A percentile compares a stretch with the other conserved stretches of the same genome.
These are phyloP conservation scores for Anneissia japonica DNA, from an alignment of 35 echinoderm and acorn worm species.

Conservation along the genomic window DNA sequence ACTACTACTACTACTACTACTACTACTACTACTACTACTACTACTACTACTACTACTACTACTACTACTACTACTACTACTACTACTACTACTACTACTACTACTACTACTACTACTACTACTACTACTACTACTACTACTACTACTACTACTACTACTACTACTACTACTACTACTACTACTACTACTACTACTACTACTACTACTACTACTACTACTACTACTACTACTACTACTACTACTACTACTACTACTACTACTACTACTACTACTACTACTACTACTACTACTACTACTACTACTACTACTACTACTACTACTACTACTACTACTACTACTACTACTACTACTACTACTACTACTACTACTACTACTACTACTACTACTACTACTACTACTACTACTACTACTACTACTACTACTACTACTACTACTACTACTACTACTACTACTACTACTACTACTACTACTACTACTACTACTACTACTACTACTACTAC, in stretches of 20 bases:
- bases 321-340: conserved; percentile 1
- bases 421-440: background rate
- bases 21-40: no score
- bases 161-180: conserved; percentile 19
- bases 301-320: conserved; percentile 26
- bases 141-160: conserved; percentile 16
- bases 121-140: no score
- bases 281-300: conserved; percentile 21
- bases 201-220: conserved; percentile 24
- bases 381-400: background rate
- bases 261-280: conserved; percentile 21
- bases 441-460: background rate
- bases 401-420: background rate
- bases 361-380: conserved; percentile 14
- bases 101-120: no score
- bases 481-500: background rate
- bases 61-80: no score
- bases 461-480: background rate
- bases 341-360: conserved; percentile 3
- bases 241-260: conserved; percentile 21
- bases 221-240: conserved; percentile 23
- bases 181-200: conserved; percentile 23
- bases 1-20: no score
- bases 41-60: no score
- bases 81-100: no score